Evolutionary conservation across 2,888 invertebrate genomes (phyloP).

Genomic region (Lagria hirta): DNA sequence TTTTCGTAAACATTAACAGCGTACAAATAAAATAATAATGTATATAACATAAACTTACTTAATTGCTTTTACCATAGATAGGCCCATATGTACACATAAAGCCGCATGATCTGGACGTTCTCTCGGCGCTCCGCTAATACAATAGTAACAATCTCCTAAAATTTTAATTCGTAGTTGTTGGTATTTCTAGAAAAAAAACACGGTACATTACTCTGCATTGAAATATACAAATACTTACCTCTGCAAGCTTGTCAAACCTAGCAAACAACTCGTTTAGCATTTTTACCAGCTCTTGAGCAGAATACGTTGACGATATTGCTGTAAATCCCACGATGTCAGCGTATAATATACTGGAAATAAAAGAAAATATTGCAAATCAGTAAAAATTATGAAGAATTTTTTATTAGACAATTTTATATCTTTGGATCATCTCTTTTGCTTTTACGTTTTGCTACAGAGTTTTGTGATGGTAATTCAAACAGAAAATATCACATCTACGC

Average conservation of each 20-base stretch:
- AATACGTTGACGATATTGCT: conserved; percentile 91
- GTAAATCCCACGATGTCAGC: conserved; percentile 99
- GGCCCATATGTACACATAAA: conserved; percentile 91
- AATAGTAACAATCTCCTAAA: conserved; percentile 96
- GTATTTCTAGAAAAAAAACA: conserved; percentile 70
- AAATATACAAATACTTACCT: conserved; percentile 57
- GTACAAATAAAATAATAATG: too few relatives aligned
- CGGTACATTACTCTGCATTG: neutral
- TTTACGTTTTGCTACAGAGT: too few relatives aligned
- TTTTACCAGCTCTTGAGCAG: conserved; percentile 92
- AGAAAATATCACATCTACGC: too few relatives aligned
- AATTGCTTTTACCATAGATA: conserved; percentile 96
- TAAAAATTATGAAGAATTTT: neutral
- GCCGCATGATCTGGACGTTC: conserved; percentile 90
- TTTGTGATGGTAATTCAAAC: too few relatives aligned
- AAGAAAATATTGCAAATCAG: too few relatives aligned
- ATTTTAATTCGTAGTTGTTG: conserved; percentile 94
- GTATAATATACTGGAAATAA: conserved; percentile 79
- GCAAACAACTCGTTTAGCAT: conserved; percentile 95
- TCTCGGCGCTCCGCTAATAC: conserved; percentile 91
- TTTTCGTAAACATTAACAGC: too few relatives aligned
- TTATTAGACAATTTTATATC: too few relatives aligned
- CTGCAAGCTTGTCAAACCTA: conserved; percentile 86
- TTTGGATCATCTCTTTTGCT: too few relatives aligned
- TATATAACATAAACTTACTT: conserved; percentile 81